A percentile compares a stretch with the other conserved stretches of the same genome.
These are phyloP conservation scores for Chrysopilus asiliformis DNA, from an alignment of 2,888 invertebrate genomes.

Conservation along the genomic window DNA sequence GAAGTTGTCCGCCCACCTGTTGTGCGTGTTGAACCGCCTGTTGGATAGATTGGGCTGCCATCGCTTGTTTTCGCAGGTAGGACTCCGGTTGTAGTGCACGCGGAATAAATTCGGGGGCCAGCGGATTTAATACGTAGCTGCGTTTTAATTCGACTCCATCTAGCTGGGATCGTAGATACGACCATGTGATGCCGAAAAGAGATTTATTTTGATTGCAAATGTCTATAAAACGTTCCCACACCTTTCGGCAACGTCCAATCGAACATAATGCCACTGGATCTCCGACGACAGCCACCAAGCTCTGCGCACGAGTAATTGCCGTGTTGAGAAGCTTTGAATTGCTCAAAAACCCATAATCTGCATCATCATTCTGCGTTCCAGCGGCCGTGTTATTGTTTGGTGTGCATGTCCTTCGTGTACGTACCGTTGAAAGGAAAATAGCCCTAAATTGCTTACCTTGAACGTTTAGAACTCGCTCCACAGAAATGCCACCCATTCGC, in stretches of 20 bases:
- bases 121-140: slow-evolving; percentile 63
- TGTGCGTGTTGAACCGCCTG: slow-evolving; percentile 24
- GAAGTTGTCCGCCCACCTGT: slow-evolving; percentile 17
- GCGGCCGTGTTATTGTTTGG: slow-evolving; percentile 27
- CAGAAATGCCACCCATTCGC: slow-evolving; percentile 59
- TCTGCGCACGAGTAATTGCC: slow-evolving; percentile 69
- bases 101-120: slow-evolving; percentile 69
- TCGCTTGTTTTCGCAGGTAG: slow-evolving; percentile 35
- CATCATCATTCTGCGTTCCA: slow-evolving; percentile 38
- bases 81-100: slow-evolving; percentile 40
- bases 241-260: slow-evolving; percentile 63
- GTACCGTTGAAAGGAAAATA: slow-evolving; percentile 60
- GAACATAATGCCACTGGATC: slow-evolving; percentile 73
- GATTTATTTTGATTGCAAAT: slow-evolving; percentile 57
- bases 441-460: slow-evolving; percentile 80
- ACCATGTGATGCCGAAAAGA: slow-evolving; percentile 59
- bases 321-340: slow-evolving; percentile 71
- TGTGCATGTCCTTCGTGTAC: slow-evolving; percentile 58
- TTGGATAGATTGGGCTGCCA: slow-evolving; percentile 16
- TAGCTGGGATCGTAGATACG: slow-evolving; percentile 49
- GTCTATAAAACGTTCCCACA: slow-evolving; percentile 67
- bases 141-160: slow-evolving; percentile 62
- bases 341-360: slow-evolving; percentile 70
- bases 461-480: slow-evolving; percentile 70
- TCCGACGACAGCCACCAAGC: slow-evolving; percentile 69